These are phyloP conservation scores for Spodoptera picta DNA, from an alignment of 2,888 invertebrate species.

Conservation along the genomic window DNA sequence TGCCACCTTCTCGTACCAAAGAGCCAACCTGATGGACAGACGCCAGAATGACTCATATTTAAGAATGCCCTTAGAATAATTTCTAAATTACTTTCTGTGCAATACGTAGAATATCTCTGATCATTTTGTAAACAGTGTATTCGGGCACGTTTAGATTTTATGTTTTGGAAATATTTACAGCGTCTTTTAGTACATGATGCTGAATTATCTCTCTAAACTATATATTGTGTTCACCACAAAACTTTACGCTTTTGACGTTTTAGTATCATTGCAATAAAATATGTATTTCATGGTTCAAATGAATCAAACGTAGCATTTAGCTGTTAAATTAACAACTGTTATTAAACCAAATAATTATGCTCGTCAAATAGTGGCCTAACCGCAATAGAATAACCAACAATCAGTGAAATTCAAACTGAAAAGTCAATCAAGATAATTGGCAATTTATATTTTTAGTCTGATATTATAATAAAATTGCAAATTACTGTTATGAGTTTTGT, in stretches of 20 bases:
- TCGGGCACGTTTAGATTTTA: slow-evolving; percentile 9
- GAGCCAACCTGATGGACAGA: slow-evolving; percentile 62
- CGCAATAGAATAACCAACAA: slow-evolving; percentile 12
- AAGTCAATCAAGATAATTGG: slow-evolving; percentile 21
- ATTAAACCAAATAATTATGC: slow-evolving; percentile 10
- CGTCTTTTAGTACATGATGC: slow-evolving; percentile 1
- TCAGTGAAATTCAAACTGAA: slow-evolving; percentile 3
- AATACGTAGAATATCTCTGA: slow-evolving; percentile 48
- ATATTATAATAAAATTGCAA: too few relatives aligned
- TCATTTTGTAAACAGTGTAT: slow-evolving; percentile 25
- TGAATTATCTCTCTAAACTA: not conserved
- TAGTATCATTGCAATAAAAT: not conserved
- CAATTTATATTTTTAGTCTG: not conserved
- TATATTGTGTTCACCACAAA: not conserved
- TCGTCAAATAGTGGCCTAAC: slow-evolving; percentile 6
- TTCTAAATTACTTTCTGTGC: slow-evolving; percentile 51
- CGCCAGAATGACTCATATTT: slow-evolving; percentile 71
- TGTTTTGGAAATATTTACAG: slow-evolving; percentile 12
- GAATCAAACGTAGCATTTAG: not conserved
- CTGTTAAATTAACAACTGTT: not conserved
- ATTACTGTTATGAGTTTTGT: too few relatives aligned
- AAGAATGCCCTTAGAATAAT: slow-evolving; percentile 72
- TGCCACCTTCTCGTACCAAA: slow-evolving; percentile 59
- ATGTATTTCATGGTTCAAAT: not conserved
- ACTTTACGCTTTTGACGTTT: too few relatives aligned